These are phyloP conservation scores for Nesogale talazaci DNA, from an alignment of 2,113 vertebrate species.

Conservation along the genomic window DNA sequence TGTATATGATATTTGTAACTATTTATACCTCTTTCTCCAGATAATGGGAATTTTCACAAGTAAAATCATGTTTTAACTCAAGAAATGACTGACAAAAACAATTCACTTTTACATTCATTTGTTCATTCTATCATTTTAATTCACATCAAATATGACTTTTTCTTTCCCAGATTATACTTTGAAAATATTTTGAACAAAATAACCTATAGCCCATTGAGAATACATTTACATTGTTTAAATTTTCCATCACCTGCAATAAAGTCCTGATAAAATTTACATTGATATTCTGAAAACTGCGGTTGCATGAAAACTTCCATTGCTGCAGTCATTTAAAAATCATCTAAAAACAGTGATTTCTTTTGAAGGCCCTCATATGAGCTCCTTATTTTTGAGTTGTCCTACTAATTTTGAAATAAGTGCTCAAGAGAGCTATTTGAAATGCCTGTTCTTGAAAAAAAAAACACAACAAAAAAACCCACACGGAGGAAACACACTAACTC, in stretches of 20 bases:
- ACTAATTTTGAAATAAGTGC: not conserved
- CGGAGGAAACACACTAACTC: too few species aligned
- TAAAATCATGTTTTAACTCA: not conserved
- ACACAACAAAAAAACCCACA: too few species aligned
- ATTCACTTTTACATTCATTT: not conserved
- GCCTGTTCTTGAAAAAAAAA: too few species aligned
- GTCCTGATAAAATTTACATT: not conserved
- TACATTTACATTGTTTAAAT: not conserved
- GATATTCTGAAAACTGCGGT: not conserved
- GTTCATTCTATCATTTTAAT: not conserved
- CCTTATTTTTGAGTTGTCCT: not conserved
- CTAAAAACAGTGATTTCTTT: not conserved
- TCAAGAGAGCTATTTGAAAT: not conserved
- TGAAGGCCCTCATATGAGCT: not conserved
- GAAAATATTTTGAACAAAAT: not conserved
- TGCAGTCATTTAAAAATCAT: not conserved
- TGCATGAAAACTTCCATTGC: not conserved
- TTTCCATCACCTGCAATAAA: not conserved
- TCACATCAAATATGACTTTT: not conserved
- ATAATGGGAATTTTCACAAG: not conserved
- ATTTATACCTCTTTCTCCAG: not conserved
- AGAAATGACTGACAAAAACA: not conserved
- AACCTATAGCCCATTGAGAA: not conserved
- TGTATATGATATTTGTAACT: not conserved
- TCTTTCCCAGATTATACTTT: not conserved